Conservation (phyloP, 1,140 invertebrate species). For the Drosophila watanabei region DNA sequence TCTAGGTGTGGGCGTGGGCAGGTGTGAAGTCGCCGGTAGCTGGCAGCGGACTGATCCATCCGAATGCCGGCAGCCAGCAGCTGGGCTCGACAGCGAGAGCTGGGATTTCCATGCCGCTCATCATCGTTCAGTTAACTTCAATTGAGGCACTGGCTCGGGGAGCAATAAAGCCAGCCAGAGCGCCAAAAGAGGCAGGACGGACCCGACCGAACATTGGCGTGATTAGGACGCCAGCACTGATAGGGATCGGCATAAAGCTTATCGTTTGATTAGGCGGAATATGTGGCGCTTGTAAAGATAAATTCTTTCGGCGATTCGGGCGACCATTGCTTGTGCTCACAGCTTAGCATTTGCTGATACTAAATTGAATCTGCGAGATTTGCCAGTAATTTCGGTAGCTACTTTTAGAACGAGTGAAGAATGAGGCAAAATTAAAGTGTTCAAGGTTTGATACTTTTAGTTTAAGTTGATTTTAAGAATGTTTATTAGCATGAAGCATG, state of each 20-base stretch:
- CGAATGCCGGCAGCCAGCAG: conserved; percentile 37
- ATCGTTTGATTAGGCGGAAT: conserved; percentile 74
- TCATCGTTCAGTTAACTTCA: conserved; percentile 46
- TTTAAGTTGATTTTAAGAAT: neutral
- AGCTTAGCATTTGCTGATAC: conserved; percentile 19
- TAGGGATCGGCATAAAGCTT: conserved; percentile 77
- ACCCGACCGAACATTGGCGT: conserved; percentile 48
- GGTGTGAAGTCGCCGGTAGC: conserved; percentile 76
- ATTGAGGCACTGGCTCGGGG: conserved; percentile 41
- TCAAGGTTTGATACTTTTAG: neutral
- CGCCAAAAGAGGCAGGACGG: conserved; percentile 25
- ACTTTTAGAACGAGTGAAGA: conserved; percentile 7
- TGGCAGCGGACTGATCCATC: conserved; percentile 71
- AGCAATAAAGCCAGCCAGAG: conserved; percentile 25
- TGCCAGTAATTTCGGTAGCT: conserved; percentile 32
- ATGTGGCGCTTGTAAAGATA: conserved; percentile 71
- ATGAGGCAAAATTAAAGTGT: neutral
- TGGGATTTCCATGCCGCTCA: conserved; percentile 32
- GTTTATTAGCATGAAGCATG: too few species aligned
- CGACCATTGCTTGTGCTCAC: neutral
- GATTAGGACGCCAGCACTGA: conserved; percentile 41
- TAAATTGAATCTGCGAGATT: conserved; percentile 62
- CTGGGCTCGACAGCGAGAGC: conserved; percentile 55
- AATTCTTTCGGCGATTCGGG: conserved; percentile 43
- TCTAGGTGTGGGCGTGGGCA: conserved; percentile 40